phyloP scores from a whole-genome alignment of 2,888 invertebrate genomes.

The Hofmannophila pseudospretella region DNA sequence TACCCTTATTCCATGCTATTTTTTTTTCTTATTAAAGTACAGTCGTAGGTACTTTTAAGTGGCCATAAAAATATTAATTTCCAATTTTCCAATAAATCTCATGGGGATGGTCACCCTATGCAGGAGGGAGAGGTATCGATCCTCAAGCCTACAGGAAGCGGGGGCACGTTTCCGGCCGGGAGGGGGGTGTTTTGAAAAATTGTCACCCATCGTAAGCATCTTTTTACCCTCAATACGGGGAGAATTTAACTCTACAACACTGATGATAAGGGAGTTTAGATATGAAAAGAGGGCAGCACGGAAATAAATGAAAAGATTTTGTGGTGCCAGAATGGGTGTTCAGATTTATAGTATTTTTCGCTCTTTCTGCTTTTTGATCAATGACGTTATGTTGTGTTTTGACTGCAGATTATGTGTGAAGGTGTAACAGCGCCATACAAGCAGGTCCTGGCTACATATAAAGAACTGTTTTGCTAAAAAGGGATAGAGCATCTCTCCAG shows the following conservation, averaged over 20 bases:
- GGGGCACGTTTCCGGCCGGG: constrained; percentile 58
- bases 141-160: constrained; percentile 66
- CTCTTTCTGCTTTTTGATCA: constrained; percentile 20
- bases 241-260: constrained; percentile 32
- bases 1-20: too few species aligned
- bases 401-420: neutral
- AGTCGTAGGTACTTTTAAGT: too few species aligned
- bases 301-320: constrained; percentile 31
- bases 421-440: too few species aligned
- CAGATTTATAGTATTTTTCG: constrained; percentile 39
- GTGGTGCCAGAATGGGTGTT: constrained; percentile 32
- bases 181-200: constrained; percentile 74
- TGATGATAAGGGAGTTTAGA: constrained; percentile 24
- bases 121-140: constrained; percentile 64
- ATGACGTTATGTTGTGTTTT: constrained; percentile 21
- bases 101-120: constrained; percentile 55
- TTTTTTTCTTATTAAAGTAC: too few species aligned
- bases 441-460: too few species aligned
- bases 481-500: too few species aligned
- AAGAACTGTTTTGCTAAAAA: too few species aligned
- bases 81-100: too few species aligned
- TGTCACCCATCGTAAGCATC: constrained; percentile 57
- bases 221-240: constrained; percentile 32
- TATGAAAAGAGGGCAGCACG: constrained; percentile 11
- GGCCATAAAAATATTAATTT: too few species aligned